Evolutionary conservation across 2,888 invertebrate genomes (phyloP), one percentile per base, ranked within the genome.

Genomic region (Arge pagana): DNA sequence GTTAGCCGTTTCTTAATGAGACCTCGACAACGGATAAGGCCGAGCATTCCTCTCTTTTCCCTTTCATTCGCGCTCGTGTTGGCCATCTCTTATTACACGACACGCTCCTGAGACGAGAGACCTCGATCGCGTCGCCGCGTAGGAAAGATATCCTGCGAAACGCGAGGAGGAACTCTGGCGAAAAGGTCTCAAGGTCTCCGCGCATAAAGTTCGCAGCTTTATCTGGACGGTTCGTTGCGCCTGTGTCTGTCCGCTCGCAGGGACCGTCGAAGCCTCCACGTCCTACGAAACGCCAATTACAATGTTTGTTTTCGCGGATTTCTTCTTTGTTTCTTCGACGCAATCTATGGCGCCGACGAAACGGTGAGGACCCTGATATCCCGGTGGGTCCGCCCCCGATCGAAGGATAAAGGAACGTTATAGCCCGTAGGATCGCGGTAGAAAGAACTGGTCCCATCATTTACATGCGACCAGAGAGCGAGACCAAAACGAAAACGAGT

Each of bases 201-300:
- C 61, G 64, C 68, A 70, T 72, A 72, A 72, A 72, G 67, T 68
- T 68, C 59, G 66, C 64, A 63, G 66, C 65, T 72, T 71, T 71
- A 71, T 72, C 66, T 67, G 63, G 62, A 57, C 63, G 64, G 70
- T 72, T 72, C 69, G 69, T 71, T 64, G 64, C 63, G 60, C 15
- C 33, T 11, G 21, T 19, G 5, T n/a, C 16, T 35, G 13, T 18
- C 18, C 19, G 7, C 6, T 35, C 45, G n/a, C n/a, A 13, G 13
- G 16, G 41, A 28, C 31, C 31, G 16, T 40, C 8, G n/a, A 31
- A 24, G 15, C 33, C 41, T 50, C 35, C 42, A 23, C 36, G 18
- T 40, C 23, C 28, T 39, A 42, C 39, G n/a, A n/a, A n/a, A 42
- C 41, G 48, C 48, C 59, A 52, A 60, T 63, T 55, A 54, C 55